These are phyloP conservation scores for Chiloscyllium plagiosum DNA, from an alignment of 2,113 vertebrate genomes.

Conservation along the genomic window DNA sequence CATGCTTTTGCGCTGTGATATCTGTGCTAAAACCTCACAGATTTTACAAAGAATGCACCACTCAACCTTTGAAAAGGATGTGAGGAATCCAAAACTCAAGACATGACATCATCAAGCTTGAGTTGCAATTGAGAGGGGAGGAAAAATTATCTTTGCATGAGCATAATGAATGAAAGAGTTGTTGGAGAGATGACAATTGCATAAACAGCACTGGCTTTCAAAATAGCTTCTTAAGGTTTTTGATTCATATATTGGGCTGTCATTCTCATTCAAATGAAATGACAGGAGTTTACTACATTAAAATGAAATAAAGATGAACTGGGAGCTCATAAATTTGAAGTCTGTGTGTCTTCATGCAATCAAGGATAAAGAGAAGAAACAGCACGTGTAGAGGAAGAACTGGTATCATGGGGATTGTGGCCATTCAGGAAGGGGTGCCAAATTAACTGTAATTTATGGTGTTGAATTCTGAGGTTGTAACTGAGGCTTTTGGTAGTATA, in stretches of 20 bases:
- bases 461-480: conserved; percentile 29
- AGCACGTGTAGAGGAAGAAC: conserved; percentile 9
- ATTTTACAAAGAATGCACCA: neutral
- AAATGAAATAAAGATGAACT: neutral
- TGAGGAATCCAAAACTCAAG: neutral
- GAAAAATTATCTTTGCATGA: neutral
- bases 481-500: conserved; percentile 31
- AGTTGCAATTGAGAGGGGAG: neutral
- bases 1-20: neutral
- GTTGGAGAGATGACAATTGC: neutral
- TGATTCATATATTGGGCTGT: neutral
- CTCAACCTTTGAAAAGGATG: neutral
- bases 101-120: neutral
- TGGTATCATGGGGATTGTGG: neutral
- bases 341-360: conserved; percentile 15
- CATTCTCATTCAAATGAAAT: conserved; percentile 11
- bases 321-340: conserved; percentile 4
- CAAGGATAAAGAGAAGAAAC: neutral
- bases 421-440: conserved; percentile 30
- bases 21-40: neutral
- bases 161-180: neutral
- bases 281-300: conserved; percentile 12
- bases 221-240: neutral
- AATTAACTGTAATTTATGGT: conserved; percentile 25
- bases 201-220: neutral